Evolutionary conservation across 1,140 invertebrate species (phyloP), one percentile per base, ranked within the genome.

Genomic region (Homarus americanus): DNA sequence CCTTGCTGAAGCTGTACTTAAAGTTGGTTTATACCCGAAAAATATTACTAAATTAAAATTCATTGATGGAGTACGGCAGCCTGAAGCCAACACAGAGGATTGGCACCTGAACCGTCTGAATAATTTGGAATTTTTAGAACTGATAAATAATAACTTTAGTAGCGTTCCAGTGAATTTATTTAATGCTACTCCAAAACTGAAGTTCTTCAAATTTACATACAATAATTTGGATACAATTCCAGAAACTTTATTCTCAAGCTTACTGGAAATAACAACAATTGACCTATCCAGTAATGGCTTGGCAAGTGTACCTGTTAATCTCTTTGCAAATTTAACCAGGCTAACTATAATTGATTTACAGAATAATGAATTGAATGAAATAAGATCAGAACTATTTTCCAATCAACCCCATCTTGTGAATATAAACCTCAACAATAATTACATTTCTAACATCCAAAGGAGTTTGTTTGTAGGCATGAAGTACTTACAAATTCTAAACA

Each of bases 381-480:
- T 88, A 12, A 49, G 63, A 12, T 20, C 58, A 41, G 36, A 63
- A 32, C 32, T 88, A 24, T 88, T 88, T 34, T 32, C 58, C 9
- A 53, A 32, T 32, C 10, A 34, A 36, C 40, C 40, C 20, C 12
- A 10, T 36, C 76, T 88, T 66, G 36, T 12, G 15, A 20, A 36
- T 24, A 32, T 90, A 36, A 72, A 90, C 15, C 32, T 90, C 12
- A 82, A 73, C 32, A 34, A 84, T 34, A 90, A 90, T 36, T 15
- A 41, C 7, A 41, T 90, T 40, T 40, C 32, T 41, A 66, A 1
- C 69, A 28, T 90, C 36, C 72, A 76, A 38, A 69, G 53, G 17
- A 78, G 24, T 38, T 66, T 83, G n/a, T 90, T 90, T 44, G 44
- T 63, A 28, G 69, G 53, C 5, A 24, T 90, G n/a, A 76, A n/a